These are phyloP conservation scores for Ichneumon xanthorius DNA, from an alignment of 2,888 invertebrate species.

Conservation along the genomic window DNA sequence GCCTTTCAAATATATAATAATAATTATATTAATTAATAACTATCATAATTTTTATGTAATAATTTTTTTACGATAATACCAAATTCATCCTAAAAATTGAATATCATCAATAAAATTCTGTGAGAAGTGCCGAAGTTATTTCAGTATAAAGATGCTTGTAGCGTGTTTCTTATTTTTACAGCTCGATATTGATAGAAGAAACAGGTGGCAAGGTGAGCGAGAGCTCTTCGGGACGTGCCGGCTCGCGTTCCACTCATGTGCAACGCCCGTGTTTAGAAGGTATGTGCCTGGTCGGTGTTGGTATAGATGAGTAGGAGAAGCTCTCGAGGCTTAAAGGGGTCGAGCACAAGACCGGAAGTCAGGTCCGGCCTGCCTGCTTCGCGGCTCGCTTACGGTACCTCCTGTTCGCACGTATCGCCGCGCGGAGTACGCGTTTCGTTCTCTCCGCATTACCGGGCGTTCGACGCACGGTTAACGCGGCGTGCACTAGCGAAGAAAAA, in stretches of 20 bases:
- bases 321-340: slow-evolving; percentile 61
- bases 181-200: slow-evolving; percentile 10
- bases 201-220: slow-evolving; percentile 55
- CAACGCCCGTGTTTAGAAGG: slow-evolving; percentile 25
- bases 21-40: neutral
- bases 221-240: slow-evolving; percentile 39
- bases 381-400: slow-evolving; percentile 66
- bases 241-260: slow-evolving; percentile 23
- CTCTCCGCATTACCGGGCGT: slow-evolving; percentile 33
- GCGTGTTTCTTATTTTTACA: neutral
- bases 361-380: slow-evolving; percentile 55
- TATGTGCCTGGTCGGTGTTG: neutral
- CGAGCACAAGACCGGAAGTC: slow-evolving; percentile 63
- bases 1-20: slow-evolving; percentile 68
- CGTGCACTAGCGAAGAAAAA: slow-evolving; percentile 12
- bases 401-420: slow-evolving; percentile 59
- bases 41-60: neutral
- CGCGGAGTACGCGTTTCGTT: slow-evolving; percentile 37
- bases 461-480: neutral
- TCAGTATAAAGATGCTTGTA: neutral
- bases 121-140: neutral
- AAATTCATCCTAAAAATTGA: neutral
- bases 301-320: slow-evolving; percentile 43
- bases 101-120: neutral
- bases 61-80: neutral